Evolutionary conservation across 2,113 vertebrate genomes (phyloP), one percentile per base, ranked within the genome.

Genomic region (Ageneiosus marmoratus): DNA sequence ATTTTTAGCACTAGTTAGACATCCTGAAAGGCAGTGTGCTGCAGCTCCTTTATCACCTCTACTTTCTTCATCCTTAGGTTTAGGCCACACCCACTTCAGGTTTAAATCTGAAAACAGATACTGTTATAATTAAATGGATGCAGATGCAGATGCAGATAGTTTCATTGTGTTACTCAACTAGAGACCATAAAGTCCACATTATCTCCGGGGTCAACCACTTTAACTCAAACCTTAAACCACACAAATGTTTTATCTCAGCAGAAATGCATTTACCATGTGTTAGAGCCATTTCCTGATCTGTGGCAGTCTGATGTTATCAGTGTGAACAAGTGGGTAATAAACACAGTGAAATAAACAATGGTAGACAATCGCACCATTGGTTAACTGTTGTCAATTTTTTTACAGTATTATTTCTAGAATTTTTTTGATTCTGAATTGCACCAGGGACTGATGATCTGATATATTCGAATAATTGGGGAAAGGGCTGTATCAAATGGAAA

Each of bases 231-330:
- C 53, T n/a, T 56, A 69, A 80, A 80, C n/a, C 63, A 69, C 12
- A 80, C 48, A 37, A 50, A 44, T 8, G 29, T 55, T 80, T 80
- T 80, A 69, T 80, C 63, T 80, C 65, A 24, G 62, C 29, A 56
- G 24, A 55, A 79, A 65, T 32, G 46, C 34, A 29, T 32, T 32
- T 29, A 60, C 22, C 8, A 22, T 9, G 55, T n/a, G 11, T 37
- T 32, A 20, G 51, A 29, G 4, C 20, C 34, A 41, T 72, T 58
- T 27, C 29, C 65, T 76, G 56, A 63, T 63, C 56, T 82, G 72
- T 24, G 29, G 20, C 13, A 16, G 46, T 37, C 58, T 65, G 72
- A 83, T 76, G 29, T 53, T 32, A 62, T 3, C 24, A 27, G 15
- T 58, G 7, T 27, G 16, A 48, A 63, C 12, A 29, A 46, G 20